Conservation (phyloP, 2,797 vertebrate genomes). For the Spinibarbus caldwelli region DNA sequence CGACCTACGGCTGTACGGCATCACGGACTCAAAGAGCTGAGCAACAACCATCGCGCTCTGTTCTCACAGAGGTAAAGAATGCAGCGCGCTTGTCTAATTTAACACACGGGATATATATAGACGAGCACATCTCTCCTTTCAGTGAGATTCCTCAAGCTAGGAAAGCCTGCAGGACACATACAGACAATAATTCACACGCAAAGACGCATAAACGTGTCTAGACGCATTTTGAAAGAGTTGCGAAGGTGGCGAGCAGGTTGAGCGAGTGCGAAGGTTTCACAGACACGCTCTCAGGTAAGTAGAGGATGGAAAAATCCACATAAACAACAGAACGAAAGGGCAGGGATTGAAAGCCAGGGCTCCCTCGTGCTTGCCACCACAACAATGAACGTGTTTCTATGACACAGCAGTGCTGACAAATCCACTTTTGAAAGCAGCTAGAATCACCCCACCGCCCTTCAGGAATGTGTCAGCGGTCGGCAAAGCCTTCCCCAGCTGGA, state of each 20-base stretch:
- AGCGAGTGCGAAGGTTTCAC: slow-evolving; percentile 5
- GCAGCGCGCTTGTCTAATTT: neutral
- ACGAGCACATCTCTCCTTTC: slow-evolving; percentile 12
- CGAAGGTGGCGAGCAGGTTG: slow-evolving; percentile 16
- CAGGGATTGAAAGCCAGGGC: neutral
- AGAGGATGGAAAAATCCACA: neutral
- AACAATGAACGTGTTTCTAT: slow-evolving; percentile 11
- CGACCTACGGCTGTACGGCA: neutral
- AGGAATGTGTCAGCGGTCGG: slow-evolving; percentile 34
- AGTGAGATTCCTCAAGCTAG: slow-evolving; percentile 2
- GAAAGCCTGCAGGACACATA: neutral
- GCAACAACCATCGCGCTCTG: neutral
- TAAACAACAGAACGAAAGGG: slow-evolving; percentile 8
- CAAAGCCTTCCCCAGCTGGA: slow-evolving; percentile 35
- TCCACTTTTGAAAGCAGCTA: slow-evolving; percentile 13
- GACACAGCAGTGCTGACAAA: slow-evolving; percentile 43
- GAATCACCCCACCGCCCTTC: slow-evolving; percentile 3
- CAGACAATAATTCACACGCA: neutral
- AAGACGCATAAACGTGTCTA: slow-evolving; percentile 11
- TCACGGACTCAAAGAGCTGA: neutral
- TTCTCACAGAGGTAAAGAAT: slow-evolving; percentile 14
- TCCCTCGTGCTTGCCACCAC: neutral
- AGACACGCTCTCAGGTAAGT: neutral
- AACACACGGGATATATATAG: slow-evolving; percentile 21
- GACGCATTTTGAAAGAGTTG: slow-evolving; percentile 4